Base-by-base conservation (phyloP, 2,888 invertebrate genomes). In the Callinectes sapidus region DNA sequence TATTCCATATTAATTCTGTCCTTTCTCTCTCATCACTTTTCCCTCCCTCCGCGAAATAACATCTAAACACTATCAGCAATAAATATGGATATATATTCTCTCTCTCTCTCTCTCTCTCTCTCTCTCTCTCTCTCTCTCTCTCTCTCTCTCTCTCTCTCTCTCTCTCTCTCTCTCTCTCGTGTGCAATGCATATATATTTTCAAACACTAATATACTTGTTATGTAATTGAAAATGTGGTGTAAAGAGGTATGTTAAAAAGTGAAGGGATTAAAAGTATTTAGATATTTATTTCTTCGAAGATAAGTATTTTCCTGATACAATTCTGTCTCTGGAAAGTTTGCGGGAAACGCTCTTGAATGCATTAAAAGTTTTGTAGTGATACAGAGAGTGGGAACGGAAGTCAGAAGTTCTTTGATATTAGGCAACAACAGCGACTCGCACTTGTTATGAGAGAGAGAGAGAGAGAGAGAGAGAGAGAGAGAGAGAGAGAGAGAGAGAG, bases 321-420 rank as follows among this genome's bases (percentile, higher is more conserved):
- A 88, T n/a, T 55, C 89, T 71, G 71, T 42, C 39, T 32, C 16
- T 77, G 1, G n/a, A 89, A 89, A 89, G 71, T 71, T 71, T 66
- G 71, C n/a, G 28, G 71, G 35, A 42, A 71, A 71, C 77, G 88
- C 88, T 71, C 48, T 28, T 28, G 89, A 89, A 71, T 71, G 48
- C 42, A 71, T 89, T 89, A 89, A 89, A 89, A 89, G 89, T 89
- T 89, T 89, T 48, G 89, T 77, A 32, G 54, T 48, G 39, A 48
- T 71, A 28, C 71, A 89, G 89, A 71, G 89, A 89, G 89, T 77
- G 71, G 71, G 48, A 77, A 77, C 71, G 89, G 89, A 89, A 89
- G 89, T 89, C 71, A 61, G 55, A 71, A 71, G 89, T 71, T 89
- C 71, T 71, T 89, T 77, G 77, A 77, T 89, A 71, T 42, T 71